Evolutionary conservation across 2,797 vertebrate genomes (phyloP), one percentile per base, ranked within the genome.

Genomic region (Melanotaenia parkinsoni): DNA sequence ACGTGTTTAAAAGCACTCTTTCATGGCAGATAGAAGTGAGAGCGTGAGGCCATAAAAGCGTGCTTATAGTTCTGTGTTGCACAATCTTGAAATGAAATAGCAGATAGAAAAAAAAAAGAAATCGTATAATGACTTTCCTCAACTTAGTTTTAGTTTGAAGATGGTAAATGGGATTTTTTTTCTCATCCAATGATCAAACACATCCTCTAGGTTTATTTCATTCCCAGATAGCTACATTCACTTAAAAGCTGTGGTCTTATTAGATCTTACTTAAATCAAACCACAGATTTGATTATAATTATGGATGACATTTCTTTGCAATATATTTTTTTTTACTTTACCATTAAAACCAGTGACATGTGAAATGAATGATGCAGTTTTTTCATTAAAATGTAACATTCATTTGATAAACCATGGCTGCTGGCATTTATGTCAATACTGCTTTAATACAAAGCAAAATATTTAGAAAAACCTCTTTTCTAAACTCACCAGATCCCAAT

Each of bases 1-100:
- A 66, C 63, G 63, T 20, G 62, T 58, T 77, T 76, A 63, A 84
- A 79, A 76, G 28, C 30, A 22, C 14, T 63, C 3, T 72, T 74
- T 80, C 60, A 73, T 57, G 68, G 32, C 28, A 59, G 50, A 58
- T 60, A 74, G 61, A 62, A 78, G 74, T 22, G 30, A 61, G 33
- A 79, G 33, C 3, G 6, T 53, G 13, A 50, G 11, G 11, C 5
- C 47, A 51, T 30, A 18, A 56, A 62, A 35, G 51, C 24, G 3
- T 67, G 57, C 38, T 58, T 56, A n/a, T 10, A 24, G 20, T 40
- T 69, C 51, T 28, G 10, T 28, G 56, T 60, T 51, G 28, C 16
- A 64, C 24, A 5, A 1, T 56, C 13, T 72, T 70, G 14, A 72
- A 71, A 56, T 56, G 22, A 13, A 82, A 66, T 64, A 2, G 72